Conservation (phyloP, 2,113 vertebrate genomes). For the Neolamprologus caudopunctatus region DNA sequence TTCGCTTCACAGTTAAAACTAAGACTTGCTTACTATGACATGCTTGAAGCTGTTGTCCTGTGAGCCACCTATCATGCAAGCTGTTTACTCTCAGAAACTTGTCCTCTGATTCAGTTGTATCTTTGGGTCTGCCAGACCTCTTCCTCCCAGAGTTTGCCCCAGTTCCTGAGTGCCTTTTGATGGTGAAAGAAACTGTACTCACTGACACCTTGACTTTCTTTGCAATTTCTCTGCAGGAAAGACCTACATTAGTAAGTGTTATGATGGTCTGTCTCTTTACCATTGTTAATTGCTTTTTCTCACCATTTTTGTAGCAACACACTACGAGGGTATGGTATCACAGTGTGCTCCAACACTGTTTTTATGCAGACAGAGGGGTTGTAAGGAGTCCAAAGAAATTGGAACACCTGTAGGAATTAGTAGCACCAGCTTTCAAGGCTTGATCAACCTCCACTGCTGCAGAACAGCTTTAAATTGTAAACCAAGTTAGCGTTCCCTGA, state of each 20-base stretch:
- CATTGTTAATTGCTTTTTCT: not conserved
- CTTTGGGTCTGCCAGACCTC: not conserved
- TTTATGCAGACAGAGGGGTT: not conserved
- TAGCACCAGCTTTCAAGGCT: not conserved
- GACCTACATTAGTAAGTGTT: not conserved
- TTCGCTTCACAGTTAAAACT: not conserved
- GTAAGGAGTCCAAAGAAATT: not conserved
- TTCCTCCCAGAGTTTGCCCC: not conserved
- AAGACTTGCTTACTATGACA: not conserved
- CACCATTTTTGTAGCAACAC: not conserved
- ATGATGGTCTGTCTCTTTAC: not conserved
- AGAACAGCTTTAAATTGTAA: not conserved
- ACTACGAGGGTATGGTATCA: not conserved
- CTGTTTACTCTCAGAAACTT: not conserved
- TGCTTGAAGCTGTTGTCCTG: not conserved
- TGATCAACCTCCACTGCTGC: not conserved
- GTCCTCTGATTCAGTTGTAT: not conserved
- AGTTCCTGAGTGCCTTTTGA: not conserved
- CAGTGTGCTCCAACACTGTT: not conserved
- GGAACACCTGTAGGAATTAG: not conserved
- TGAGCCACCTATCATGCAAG: not conserved
- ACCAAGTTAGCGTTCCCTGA: not conserved
- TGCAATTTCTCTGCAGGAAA: not conserved
- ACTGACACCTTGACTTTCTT: not conserved
- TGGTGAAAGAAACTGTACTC: not conserved